Evolutionary conservation across 2,888 invertebrate genomes (phyloP), one percentile per base, ranked within the genome.

Genomic region (Chrysolina oricalcia): DNA sequence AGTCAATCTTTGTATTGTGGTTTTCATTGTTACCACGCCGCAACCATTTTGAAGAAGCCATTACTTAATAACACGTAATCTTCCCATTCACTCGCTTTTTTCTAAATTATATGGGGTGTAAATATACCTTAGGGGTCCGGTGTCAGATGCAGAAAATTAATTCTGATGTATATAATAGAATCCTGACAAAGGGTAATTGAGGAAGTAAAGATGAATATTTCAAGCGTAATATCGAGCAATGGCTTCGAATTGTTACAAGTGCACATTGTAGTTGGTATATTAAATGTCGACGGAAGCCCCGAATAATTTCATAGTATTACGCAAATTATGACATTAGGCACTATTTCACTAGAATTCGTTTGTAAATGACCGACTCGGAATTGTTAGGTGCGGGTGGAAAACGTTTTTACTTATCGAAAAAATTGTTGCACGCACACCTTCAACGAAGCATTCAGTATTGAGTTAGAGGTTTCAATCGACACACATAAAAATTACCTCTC

Each of bases 161-260:
- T 68, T 56, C 35, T n/a, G 41, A 68, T 53, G 53, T 17, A 13
- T 50, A 53, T 56, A 68, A 53, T 40, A 53, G 53, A 68, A 40
- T 35, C 53, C 15, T 68, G 48, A 68, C 68, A 68, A 68, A 68
- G 48, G 68, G 50, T 40, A 73, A 68, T 63, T 56, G 69, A 73
- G 62, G 68, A 73, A 73, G 48, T 59, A 21, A 27, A 19, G 59
- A 69, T 73, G 40, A 63, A 69, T 69, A 69, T 63, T 69, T 73
- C 15, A 73, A 23, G 48, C 15, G 13, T 50, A 46, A 67, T 67
- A 48, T 67, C 48, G 35, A 17, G 11, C 23, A 23, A 68, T 68
- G 46, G 68, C 53, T 53, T 17, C 19, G 17, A 56, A 53, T n/a
- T 68, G 68, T 53, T 66, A 15, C 35, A 40, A 17, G 53, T 4